These are phyloP conservation scores for Protonibea diacanthus DNA, from an alignment of 2,797 vertebrate species.

Conservation along the genomic window DNA sequence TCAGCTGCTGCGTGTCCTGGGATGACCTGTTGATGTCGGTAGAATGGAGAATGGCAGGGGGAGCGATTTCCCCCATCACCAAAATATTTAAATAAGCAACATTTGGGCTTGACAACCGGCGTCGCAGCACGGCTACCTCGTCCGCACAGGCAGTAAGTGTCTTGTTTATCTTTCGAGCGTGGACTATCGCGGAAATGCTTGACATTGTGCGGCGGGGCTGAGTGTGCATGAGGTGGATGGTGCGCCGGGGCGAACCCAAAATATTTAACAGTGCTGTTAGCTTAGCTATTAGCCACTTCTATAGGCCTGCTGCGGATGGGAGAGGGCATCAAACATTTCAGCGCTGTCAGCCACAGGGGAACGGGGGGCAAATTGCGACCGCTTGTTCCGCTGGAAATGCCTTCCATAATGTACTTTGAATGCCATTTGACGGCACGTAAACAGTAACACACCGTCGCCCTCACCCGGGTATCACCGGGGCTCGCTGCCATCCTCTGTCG, in stretches of 20 bases:
- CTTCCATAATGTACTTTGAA: slow-evolving; percentile 3
- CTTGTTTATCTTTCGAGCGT: slow-evolving; percentile 31
- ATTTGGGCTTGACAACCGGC: slow-evolving; percentile 68
- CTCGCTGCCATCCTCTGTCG: slow-evolving; percentile 68
- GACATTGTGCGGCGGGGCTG: slow-evolving; percentile 54
- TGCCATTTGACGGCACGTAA: slow-evolving; percentile 28
- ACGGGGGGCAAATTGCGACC: background rate
- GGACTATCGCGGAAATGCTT: slow-evolving; percentile 64
- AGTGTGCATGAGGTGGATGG: slow-evolving; percentile 71
- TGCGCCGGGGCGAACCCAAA: slow-evolving; percentile 77
- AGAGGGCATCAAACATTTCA: slow-evolving; percentile 61
- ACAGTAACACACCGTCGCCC: slow-evolving; percentile 37
- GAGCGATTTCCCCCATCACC: slow-evolving; percentile 81
- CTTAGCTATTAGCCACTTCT: slow-evolving; percentile 79
- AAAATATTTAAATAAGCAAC: slow-evolving; percentile 80
- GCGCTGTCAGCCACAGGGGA: slow-evolving; percentile 46
- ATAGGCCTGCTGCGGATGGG: slow-evolving; percentile 78
- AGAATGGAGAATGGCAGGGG: slow-evolving; percentile 85
- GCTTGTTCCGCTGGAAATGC: background rate
- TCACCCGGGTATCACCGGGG: slow-evolving; percentile 45
- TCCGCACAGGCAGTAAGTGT: slow-evolving; percentile 76
- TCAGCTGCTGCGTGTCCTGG: slow-evolving; percentile 89
- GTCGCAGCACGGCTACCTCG: slow-evolving; percentile 65
- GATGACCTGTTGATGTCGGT: slow-evolving; percentile 91
- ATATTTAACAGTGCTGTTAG: slow-evolving; percentile 79